Evolutionary conservation across 2,797 vertebrate genomes (phyloP), one percentile per base, ranked within the genome.

Genomic region (Chaetophractus vellerosus): DNA sequence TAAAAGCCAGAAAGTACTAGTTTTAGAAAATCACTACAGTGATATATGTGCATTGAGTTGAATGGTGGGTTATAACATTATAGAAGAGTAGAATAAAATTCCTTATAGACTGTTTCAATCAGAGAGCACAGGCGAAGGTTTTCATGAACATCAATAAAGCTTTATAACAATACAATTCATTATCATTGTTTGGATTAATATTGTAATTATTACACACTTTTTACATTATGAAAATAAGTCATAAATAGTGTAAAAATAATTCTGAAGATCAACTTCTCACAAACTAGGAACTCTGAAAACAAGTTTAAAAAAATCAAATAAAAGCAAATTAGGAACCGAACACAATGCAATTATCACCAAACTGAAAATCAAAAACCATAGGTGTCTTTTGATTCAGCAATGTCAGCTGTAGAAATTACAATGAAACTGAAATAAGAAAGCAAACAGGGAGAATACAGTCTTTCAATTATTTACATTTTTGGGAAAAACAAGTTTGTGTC

Each of bases 181-280:
- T 95, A 97, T 96, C 95, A 96, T 59, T 96, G 89, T 84, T 98
- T 98, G 97, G 98, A 98, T 98, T 98, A 98, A 98, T 98, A 98
- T 92, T 98, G 98, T 98, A 98, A 98, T 98, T 98, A 98, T 99
- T 98, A 98, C 98, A 99, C 98, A 98, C 98, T 98, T 99, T 98
- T 98, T 98, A 99, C 98, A 99, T 98, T 98, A 98, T 97, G 98
- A 99, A 99, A 99, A 98, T 99, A 98, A 98, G 98, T 98, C 98
- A 99, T 98, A 99, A 99, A 99, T 99, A 98, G 98, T 99, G 98
- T 98, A 99, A 99, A 99, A 99, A 99, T 98, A 99, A 98, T 98
- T 98, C 98, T 96, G 98, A 99, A 98, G 98, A 98, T 99, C 98
- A 99, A 98, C 98, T 98, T 99, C 98, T 98, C 98, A 98, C 98